Evolutionary conservation across 2,797 vertebrate genomes (phyloP).

Genomic region (Amniataba percoides): DNA sequence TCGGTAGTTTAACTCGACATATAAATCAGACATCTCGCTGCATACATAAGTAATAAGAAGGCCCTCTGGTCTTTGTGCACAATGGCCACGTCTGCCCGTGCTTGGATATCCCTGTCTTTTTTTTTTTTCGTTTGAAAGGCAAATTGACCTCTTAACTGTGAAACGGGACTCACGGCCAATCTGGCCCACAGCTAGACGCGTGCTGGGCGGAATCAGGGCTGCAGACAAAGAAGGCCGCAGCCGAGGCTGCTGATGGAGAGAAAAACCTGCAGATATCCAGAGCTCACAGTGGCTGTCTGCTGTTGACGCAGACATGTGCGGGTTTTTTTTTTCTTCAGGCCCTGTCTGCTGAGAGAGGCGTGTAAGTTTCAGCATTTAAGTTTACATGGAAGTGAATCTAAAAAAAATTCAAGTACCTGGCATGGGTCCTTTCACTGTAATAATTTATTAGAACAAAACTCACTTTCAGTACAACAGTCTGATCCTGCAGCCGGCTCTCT

Average conservation of each 20-base stretch:
- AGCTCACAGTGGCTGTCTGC: conserved; percentile 9
- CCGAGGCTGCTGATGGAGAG: conserved; percentile 35
- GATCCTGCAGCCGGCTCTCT: not conserved
- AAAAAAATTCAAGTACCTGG: not conserved
- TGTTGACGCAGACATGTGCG: not conserved
- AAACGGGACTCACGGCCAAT: conserved; percentile 89
- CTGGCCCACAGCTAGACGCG: conserved; percentile 91
- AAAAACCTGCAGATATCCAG: conserved; percentile 50
- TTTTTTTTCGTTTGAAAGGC: conserved; percentile 85
- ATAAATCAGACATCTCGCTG: conserved; percentile 88
- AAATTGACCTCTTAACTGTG: conserved; percentile 94
- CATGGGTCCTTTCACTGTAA: not conserved
- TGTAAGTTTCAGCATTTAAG: not conserved
- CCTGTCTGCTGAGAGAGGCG: not conserved
- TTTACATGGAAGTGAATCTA: not conserved
- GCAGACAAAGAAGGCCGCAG: conserved; percentile 82
- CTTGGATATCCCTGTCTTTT: conserved; percentile 77
- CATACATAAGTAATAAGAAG: conserved; percentile 91
- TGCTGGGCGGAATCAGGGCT: conserved; percentile 85
- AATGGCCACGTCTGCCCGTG: conserved; percentile 86
- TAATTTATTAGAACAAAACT: conserved; percentile 3
- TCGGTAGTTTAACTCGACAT: conserved; percentile 86
- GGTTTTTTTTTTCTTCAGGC: rapidly evolving
- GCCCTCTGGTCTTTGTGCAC: conserved; percentile 86
- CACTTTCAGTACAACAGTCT: not conserved